phyloP scores from a whole-genome alignment of 1,140 invertebrate genomes.

The Magallana angulata region DNA sequence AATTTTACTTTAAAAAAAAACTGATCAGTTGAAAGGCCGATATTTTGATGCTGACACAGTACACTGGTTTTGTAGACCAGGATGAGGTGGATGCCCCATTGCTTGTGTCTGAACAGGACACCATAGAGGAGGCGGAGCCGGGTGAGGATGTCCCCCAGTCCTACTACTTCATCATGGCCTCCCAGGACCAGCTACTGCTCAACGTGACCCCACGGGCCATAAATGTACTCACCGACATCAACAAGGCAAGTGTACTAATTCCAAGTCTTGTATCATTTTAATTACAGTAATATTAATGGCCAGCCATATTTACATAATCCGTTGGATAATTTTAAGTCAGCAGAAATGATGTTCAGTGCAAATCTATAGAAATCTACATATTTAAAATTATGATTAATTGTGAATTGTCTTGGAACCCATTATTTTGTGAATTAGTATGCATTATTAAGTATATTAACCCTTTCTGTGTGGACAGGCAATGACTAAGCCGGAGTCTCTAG shows the following conservation, averaged over 20 bases:
- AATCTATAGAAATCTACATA: too few species aligned
- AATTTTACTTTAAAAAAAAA: too few species aligned
- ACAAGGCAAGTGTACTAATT: constrained; percentile 66
- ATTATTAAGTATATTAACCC: too few species aligned
- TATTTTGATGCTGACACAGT: background rate
- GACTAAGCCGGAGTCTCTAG: constrained; percentile 59
- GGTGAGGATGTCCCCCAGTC: constrained; percentile 81
- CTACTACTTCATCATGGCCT: constrained; percentile 85
- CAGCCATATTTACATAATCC: too few species aligned
- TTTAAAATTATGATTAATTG: too few species aligned
- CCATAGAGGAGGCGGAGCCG: constrained; percentile 74
- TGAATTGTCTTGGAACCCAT: too few species aligned
- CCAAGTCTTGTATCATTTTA: background rate
- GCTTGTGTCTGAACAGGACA: background rate
- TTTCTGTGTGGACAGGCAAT: constrained; percentile 61
- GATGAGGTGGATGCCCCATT: constrained; percentile 63
- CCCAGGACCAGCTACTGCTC: constrained; percentile 85
- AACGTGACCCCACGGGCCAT: constrained; percentile 85
- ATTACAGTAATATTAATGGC: too few species aligned
- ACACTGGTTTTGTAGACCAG: constrained; percentile 34
- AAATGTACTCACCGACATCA: constrained; percentile 83
- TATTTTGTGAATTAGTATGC: too few species aligned
- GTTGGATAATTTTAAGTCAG: too few species aligned
- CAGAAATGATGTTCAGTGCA: too few species aligned
- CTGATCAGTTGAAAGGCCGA: too few species aligned